Conservation (phyloP, 2,113 vertebrate species). For the Crypturellus undulatus region DNA sequence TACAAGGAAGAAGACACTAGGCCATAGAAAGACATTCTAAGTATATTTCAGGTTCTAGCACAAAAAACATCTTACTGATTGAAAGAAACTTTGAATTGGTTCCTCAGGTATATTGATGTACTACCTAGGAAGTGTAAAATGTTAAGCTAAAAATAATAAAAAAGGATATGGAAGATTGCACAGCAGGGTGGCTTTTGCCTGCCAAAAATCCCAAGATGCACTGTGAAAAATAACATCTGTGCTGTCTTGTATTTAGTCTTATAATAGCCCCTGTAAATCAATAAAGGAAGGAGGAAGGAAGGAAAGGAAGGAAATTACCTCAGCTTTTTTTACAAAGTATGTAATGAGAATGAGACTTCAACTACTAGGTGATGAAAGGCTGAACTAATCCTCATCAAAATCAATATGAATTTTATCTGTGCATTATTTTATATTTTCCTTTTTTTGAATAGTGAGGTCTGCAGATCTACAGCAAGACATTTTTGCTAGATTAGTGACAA, state of each 20-base stretch:
- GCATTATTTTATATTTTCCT: neutral
- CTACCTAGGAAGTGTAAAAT: neutral
- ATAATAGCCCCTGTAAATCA: neutral
- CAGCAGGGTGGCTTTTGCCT: neutral
- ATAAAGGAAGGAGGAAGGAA: conserved; percentile 8
- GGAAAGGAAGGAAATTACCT: conserved; percentile 11
- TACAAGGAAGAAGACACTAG: neutral
- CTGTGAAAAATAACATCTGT: neutral
- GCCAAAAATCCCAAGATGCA: neutral
- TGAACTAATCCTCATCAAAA: conserved; percentile 31
- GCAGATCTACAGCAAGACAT: neutral
- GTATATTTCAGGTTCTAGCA: neutral
- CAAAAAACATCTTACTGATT: neutral
- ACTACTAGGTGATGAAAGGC: neutral
- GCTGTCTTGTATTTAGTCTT: neutral
- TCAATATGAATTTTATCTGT: conserved; percentile 4
- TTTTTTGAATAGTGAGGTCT: neutral
- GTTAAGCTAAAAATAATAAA: neutral
- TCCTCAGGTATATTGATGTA: neutral
- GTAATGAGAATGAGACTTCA: neutral
- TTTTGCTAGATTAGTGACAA: neutral
- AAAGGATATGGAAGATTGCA: neutral
- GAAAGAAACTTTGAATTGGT: neutral
- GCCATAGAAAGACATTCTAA: neutral
- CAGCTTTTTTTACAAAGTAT: neutral